phyloP scores from a whole-genome alignment of 2,888 invertebrate species.

The Acleris cristana region DNA sequence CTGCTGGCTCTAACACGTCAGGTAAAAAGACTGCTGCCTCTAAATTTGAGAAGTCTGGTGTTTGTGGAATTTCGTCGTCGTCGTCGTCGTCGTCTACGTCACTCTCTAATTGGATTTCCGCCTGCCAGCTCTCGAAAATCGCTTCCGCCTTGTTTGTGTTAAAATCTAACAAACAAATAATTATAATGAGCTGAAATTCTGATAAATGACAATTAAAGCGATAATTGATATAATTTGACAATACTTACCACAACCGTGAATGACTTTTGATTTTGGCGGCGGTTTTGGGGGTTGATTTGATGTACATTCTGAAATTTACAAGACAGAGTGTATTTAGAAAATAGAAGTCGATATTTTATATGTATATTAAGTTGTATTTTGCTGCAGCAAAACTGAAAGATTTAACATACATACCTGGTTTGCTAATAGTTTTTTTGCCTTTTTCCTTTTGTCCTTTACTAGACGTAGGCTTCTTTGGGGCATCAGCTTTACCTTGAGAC shows the following conservation, averaged over 20 bases:
- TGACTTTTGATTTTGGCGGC: too few species aligned
- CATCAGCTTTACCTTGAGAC: slow-evolving; percentile 1
- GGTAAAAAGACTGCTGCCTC: not conserved
- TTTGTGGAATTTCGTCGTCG: not conserved
- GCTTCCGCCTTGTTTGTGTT: slow-evolving; percentile 3
- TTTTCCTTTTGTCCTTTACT: too few species aligned
- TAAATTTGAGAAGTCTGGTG: not conserved
- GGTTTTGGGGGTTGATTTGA: too few species aligned
- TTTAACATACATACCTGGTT: too few species aligned
- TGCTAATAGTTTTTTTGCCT: too few species aligned
- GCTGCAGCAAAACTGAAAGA: too few species aligned
- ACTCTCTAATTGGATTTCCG: not conserved
- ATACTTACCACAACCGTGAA: too few species aligned
- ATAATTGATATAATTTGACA: too few species aligned
- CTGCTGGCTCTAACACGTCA: not conserved
- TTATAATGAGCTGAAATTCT: slow-evolving; percentile 3
- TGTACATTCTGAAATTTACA: too few species aligned
- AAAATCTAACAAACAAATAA: slow-evolving; percentile 1
- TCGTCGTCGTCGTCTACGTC: not conserved
- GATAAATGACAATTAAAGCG: not conserved
- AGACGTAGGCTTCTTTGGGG: not conserved
- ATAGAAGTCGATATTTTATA: too few species aligned
- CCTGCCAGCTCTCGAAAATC: slow-evolving; percentile 3
- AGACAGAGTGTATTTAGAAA: too few species aligned
- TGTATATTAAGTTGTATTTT: too few species aligned